A percentile compares a stretch with the other conserved stretches of the same genome.
Conservation (phyloP, 2,113 vertebrate genomes). For the Tamias sibiricus region DNA sequence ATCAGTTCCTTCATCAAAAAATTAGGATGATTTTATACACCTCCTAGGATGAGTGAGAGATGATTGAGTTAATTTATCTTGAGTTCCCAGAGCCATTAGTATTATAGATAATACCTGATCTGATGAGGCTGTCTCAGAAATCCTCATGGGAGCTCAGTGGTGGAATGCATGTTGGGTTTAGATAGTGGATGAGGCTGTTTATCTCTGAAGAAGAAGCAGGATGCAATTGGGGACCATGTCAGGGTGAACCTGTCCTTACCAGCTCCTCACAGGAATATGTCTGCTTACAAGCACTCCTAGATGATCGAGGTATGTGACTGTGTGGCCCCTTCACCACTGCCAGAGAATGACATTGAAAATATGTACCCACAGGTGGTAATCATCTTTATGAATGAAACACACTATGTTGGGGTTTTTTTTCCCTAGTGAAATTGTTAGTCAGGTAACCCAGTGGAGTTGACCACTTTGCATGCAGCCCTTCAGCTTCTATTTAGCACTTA, state of each 20-base stretch:
- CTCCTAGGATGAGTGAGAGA: not conserved
- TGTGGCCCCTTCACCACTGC: not conserved
- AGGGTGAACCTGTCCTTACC: not conserved
- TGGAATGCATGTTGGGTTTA: not conserved
- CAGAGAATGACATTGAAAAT: not conserved
- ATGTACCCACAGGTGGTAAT: not conserved
- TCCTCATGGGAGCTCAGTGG: not conserved
- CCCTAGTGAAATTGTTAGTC: not conserved
- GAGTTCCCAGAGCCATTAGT: not conserved
- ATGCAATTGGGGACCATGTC: not conserved
- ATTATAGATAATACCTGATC: not conserved
- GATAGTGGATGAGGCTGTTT: not conserved
- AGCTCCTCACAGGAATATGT: not conserved
- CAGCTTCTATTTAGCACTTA: not conserved
- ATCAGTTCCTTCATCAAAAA: constrained; percentile 28
- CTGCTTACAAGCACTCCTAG: not conserved
- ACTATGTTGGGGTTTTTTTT: not conserved
- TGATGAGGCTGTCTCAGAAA: not conserved
- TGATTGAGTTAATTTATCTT: not conserved
- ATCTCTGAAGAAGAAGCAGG: not conserved
- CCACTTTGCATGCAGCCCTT: not conserved
- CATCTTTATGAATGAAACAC: not conserved
- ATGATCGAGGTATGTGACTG: not conserved
- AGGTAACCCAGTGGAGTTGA: not conserved
- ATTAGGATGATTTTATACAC: not conserved